Evolutionary conservation across 2,888 invertebrate species (phyloP), one percentile per base, ranked within the genome.

Genomic region (Eulithis prunata): DNA sequence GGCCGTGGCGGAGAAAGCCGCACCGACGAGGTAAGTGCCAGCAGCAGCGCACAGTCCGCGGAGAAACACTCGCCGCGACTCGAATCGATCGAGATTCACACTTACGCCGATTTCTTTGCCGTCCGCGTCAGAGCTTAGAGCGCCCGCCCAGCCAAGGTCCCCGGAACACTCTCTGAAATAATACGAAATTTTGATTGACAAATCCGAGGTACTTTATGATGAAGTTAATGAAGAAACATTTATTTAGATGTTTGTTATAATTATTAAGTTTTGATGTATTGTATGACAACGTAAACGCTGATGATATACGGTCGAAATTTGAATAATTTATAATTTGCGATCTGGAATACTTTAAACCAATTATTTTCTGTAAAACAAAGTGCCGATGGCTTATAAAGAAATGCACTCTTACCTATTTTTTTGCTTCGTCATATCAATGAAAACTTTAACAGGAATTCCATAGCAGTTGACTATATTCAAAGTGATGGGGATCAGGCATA

Each of bases 401-500:
- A 8, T 41, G 52, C 12, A 58, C 79, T 36, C 80, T 86, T 86
- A 95, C 95, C 94, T 94, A 80, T 92, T 94, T 75, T 87, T 94
- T 64, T 88, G 88, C 71, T 87, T 95, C 54, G 94, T 84, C 76
- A 95, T 94, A 75, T 95, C 94, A 63, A 96, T 91, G 78, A 94
- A 95, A 32, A 96, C 94, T 68, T 94, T 88, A 14, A 96, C 90
- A 11, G 90, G 85, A 59, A 94, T 88, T 63, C 94, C 93, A 62
- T 95, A 94, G 82, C 95, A 95, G 83, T 96, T 96, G 66, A 96
- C 95, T 71, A 96, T 84, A 69, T 95, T 93, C 72, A 97, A 88
- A 64, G 93, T 94, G 3, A 97, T 94, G 28, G 96, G 96, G 70
- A 96, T 94, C 70, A 95, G 85, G 79, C 96, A 96, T 66, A 96